These are phyloP conservation scores for Patagioenas fasciata DNA, from an alignment of 2,113 vertebrate genomes.

Conservation along the genomic window DNA sequence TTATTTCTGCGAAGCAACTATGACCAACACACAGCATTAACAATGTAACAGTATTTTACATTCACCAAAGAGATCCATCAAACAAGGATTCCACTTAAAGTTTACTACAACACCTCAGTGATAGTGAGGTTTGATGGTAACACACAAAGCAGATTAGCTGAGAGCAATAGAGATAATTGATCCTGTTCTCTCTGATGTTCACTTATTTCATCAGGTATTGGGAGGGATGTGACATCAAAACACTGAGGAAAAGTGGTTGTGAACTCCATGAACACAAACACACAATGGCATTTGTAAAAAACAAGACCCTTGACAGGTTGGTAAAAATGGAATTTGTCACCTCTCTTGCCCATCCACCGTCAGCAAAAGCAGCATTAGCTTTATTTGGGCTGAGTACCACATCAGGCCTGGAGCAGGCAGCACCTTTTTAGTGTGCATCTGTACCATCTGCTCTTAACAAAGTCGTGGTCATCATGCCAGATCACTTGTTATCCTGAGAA, in stretches of 20 bases:
- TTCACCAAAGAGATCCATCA: neutral
- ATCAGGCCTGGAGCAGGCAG: neutral
- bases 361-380: neutral
- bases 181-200: neutral
- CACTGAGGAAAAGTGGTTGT: neutral
- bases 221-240: neutral
- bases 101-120: neutral
- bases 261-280: neutral
- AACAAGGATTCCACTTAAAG: neutral
- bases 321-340: neutral
- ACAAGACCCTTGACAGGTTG: neutral
- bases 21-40: neutral
- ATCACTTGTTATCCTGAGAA: neutral
- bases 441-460: neutral
- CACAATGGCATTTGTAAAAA: fast-evolving
- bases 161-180: neutral
- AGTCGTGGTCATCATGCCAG: neutral
- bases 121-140: neutral
- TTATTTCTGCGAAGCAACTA: neutral
- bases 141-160: neutral
- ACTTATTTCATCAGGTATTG: neutral
- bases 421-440: neutral
- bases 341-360: neutral
- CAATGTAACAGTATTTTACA: neutral
- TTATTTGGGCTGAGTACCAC: neutral